Evolutionary conservation across 2,113 vertebrate genomes (phyloP).

Genomic region (Salvator merianae): DNA sequence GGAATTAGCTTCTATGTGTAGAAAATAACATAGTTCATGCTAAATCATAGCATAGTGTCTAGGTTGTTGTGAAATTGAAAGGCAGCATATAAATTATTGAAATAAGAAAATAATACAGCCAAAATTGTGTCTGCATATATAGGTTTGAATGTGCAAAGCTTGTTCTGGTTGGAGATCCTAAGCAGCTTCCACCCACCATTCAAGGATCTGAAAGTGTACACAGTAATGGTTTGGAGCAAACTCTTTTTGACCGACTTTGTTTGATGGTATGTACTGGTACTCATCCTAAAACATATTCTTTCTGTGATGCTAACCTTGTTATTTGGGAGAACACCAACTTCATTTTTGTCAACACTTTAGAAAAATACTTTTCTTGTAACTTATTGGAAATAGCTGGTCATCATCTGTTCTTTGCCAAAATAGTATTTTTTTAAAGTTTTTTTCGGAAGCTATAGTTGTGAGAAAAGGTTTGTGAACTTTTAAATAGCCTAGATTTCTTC

Average conservation of each 20-base stretch:
- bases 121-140: neutral
- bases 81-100: neutral
- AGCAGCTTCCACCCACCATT: constrained; percentile 79
- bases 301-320: neutral
- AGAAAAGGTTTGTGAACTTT: neutral
- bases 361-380: neutral
- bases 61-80: neutral
- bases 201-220: constrained; percentile 81
- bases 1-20: neutral
- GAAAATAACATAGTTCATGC: neutral
- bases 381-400: neutral
- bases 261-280: constrained; percentile 71
- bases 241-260: constrained; percentile 80
- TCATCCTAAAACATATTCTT: fast-evolving
- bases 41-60: neutral
- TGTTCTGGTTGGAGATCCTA: constrained; percentile 82
- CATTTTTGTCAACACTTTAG: neutral
- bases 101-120: neutral
- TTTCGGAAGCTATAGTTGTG: neutral
- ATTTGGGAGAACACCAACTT: neutral
- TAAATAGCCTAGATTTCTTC: no score
- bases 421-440: neutral
- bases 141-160: constrained; percentile 84
- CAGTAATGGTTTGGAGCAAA: constrained; percentile 78
- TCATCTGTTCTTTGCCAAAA: neutral